Evolutionary conservation across 92 coral and sea anemone genomes (phyloP).

Genomic region (Bergia puertoricense): DNA sequence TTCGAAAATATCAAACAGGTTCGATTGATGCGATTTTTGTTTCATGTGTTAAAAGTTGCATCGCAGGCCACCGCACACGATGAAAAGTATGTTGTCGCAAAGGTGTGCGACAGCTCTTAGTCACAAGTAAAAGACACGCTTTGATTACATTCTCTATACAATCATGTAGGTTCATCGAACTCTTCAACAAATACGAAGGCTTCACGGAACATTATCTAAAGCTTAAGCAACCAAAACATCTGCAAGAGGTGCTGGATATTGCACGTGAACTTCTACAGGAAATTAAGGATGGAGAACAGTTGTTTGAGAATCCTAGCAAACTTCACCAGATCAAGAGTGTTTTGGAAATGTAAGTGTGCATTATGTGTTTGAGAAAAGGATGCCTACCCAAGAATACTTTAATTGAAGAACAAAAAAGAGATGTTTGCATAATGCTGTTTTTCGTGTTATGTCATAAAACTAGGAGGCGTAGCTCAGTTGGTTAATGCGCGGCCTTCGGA

Average conservation of each 20-base stretch:
- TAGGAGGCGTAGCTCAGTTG: too few species aligned
- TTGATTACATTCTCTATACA: background rate
- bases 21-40: too few species aligned
- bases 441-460: too few species aligned
- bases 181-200: slow-evolving; percentile 78
- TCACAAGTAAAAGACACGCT: background rate
- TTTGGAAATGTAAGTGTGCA: slow-evolving; percentile 85
- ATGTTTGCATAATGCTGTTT: too few species aligned
- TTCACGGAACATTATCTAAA: slow-evolving; percentile 84
- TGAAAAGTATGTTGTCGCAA: too few species aligned
- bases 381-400: background rate
- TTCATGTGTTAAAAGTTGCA: too few species aligned
- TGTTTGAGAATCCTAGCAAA: slow-evolving; percentile 84
- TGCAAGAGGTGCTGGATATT: slow-evolving; percentile 90
- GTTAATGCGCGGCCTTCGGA: too few species aligned
- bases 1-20: too few species aligned
- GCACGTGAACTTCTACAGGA: slow-evolving; percentile 81
- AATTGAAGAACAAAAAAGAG: too few species aligned
- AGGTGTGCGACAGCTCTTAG: too few species aligned
- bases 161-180: slow-evolving; percentile 72
- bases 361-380: background rate
- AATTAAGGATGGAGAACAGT: slow-evolving; percentile 50
- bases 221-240: slow-evolving; percentile 87
- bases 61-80: too few species aligned
- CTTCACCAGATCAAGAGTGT: slow-evolving; percentile 88